A percentile compares a stretch with the other conserved stretches of the same genome.
Evolutionary conservation across 2,113 vertebrate species (phyloP).

Genomic region (Carlito syrichta): DNA sequence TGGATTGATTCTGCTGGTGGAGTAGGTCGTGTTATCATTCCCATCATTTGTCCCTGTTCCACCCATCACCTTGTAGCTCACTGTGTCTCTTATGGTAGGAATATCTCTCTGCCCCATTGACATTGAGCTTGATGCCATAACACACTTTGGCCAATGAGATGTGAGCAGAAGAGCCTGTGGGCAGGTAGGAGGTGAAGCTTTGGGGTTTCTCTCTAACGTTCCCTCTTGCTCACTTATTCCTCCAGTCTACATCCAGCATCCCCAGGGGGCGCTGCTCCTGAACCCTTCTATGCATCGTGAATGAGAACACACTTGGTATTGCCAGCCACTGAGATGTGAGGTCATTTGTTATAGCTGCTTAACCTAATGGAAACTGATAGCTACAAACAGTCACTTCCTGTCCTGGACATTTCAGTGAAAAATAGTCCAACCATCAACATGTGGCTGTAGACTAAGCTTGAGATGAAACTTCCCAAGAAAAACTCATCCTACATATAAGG

Average conservation of each 20-base stretch:
- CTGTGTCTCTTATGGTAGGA: not conserved
- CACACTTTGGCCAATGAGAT: not conserved
- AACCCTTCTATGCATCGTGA: not conserved
- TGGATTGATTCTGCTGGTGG: not conserved
- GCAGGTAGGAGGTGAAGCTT: not conserved
- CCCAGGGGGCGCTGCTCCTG: accelerated
- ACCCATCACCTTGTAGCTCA: not conserved
- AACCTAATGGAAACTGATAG: not conserved
- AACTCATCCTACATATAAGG: not conserved
- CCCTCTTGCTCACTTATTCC: not conserved
- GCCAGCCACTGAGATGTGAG: not conserved
- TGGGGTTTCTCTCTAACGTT: accelerated
- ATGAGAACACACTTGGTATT: not conserved
- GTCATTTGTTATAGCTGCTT: not conserved
- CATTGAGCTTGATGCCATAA: not conserved
- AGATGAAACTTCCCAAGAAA: not conserved
- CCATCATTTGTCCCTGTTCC: not conserved
- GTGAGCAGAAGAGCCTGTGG: not conserved
- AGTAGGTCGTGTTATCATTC: not conserved
- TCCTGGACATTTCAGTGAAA: not conserved
- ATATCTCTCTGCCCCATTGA: not conserved
- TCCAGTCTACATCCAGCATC: not conserved
- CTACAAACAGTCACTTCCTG: not conserved
- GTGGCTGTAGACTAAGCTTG: not conserved
- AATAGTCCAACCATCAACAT: not conserved